Evolutionary conservation across 2,888 invertebrate genomes (phyloP).

Genomic region (Macrophya alboannulata): DNA sequence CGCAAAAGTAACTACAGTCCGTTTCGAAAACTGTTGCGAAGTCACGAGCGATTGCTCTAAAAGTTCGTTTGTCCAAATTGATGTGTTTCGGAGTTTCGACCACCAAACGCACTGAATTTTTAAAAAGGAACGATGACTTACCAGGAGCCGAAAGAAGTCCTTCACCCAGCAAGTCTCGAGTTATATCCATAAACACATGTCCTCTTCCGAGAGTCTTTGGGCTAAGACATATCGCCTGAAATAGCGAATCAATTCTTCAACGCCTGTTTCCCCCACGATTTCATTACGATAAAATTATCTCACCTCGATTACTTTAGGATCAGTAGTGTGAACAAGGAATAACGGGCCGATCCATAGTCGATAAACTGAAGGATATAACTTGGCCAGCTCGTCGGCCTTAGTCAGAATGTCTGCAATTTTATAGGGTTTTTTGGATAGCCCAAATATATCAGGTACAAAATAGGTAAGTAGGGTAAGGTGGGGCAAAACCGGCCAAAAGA

Average conservation of each 20-base stretch:
- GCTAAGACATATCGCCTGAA: not conserved
- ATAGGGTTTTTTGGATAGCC: too few species aligned
- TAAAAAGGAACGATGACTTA: conserved; percentile 57
- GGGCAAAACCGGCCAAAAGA: too few species aligned
- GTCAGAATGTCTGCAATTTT: not conserved
- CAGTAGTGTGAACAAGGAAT: not conserved
- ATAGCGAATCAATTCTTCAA: not conserved
- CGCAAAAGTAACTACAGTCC: not conserved
- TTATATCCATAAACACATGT: not conserved
- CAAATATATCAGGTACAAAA: too few species aligned
- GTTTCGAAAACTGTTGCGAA: not conserved
- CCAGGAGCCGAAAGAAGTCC: not conserved
- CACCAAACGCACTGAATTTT: not conserved
- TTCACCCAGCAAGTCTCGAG: not conserved
- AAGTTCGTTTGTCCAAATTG: too few species aligned
- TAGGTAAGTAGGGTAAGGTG: too few species aligned
- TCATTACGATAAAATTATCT: not conserved
- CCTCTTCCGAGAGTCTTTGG: not conserved
- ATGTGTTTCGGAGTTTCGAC: too few species aligned
- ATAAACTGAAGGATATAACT: not conserved
- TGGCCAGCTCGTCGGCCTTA: not conserved
- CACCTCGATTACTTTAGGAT: not conserved
- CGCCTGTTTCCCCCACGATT: not conserved
- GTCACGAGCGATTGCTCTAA: too few species aligned
- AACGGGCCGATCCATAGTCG: not conserved